phyloP scores from a whole-genome alignment of 2,797 vertebrate genomes.

The Ara ararauna region DNA sequence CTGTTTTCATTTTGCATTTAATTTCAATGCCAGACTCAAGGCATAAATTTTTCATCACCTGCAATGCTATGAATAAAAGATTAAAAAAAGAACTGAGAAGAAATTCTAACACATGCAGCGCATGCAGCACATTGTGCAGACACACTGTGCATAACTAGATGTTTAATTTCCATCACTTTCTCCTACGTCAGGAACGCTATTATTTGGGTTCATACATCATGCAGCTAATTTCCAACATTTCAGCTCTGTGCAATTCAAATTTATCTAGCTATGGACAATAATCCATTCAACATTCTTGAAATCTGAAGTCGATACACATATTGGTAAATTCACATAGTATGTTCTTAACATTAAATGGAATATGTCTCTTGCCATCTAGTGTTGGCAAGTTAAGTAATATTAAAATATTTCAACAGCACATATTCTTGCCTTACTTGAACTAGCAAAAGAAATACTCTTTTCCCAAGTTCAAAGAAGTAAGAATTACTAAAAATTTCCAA shows the following conservation, averaged over 20 bases:
- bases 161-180: conserved; percentile 86
- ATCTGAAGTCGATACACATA: conserved; percentile 45
- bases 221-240: conserved; percentile 78
- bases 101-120: conserved; percentile 92
- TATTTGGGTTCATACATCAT: conserved; percentile 81
- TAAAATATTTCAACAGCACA: conserved; percentile 63
- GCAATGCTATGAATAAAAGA: conserved; percentile 99
- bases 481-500: conserved; percentile 66
- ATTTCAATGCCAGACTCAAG: conserved; percentile 99
- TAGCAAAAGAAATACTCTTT: conserved; percentile 57
- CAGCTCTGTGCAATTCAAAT: conserved; percentile 68
- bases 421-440: conserved; percentile 63
- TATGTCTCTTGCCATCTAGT: conserved; percentile 69
- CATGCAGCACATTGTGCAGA: conserved; percentile 88
- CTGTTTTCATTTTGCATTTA: conserved; percentile 99
- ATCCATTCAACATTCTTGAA: conserved; percentile 62
- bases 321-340: conserved; percentile 58
- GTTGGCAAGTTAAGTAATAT: conserved; percentile 55
- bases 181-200: conserved; percentile 82
- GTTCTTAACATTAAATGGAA: conserved; percentile 57
- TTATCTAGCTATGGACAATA: conserved; percentile 71
- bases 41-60: conserved; percentile 99
- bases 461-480: conserved; percentile 72
- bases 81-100: conserved; percentile 97
- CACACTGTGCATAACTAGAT: conserved; percentile 89